A percentile compares a stretch with the other conserved stretches of the same genome.
These are phyloP conservation scores for Oenanthe melanoleuca DNA, from an alignment of 2,113 vertebrate genomes.

Conservation along the genomic window DNA sequence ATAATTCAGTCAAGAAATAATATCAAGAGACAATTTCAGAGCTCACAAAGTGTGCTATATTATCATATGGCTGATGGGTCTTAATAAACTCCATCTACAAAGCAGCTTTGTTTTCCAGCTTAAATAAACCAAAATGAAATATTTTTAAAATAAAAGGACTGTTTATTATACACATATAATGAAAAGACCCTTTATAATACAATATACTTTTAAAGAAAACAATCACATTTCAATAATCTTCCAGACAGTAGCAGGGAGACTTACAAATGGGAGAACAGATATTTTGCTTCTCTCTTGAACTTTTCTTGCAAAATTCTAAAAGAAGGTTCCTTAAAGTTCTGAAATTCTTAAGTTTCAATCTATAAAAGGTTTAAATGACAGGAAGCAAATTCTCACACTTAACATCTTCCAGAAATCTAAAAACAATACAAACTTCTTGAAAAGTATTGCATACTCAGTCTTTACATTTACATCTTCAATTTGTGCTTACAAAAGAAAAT, in stretches of 20 bases:
- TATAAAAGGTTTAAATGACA: background rate
- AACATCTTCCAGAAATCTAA: background rate
- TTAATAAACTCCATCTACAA: background rate
- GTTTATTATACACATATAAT: background rate
- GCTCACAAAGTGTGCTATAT: background rate
- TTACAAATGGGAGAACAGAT: background rate
- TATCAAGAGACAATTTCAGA: background rate
- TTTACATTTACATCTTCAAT: background rate
- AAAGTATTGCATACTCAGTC: background rate
- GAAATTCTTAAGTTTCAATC: background rate
- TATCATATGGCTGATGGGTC: background rate
- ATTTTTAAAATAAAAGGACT: background rate
- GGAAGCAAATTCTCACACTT: background rate
- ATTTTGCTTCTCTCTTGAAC: background rate
- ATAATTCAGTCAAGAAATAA: conserved; percentile 8
- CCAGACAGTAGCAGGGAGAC: background rate
- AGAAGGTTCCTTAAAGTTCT: background rate
- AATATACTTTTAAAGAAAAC: background rate
- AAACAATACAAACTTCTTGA: background rate
- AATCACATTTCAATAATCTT: background rate
- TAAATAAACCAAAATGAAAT: background rate
- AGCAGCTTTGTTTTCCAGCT: background rate
- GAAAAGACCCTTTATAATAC: background rate
- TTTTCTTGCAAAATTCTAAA: background rate
- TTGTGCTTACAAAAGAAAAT: background rate